phyloP scores from a whole-genome alignment of 2,113 vertebrate species.

The Microtus ochrogaster region DNA sequence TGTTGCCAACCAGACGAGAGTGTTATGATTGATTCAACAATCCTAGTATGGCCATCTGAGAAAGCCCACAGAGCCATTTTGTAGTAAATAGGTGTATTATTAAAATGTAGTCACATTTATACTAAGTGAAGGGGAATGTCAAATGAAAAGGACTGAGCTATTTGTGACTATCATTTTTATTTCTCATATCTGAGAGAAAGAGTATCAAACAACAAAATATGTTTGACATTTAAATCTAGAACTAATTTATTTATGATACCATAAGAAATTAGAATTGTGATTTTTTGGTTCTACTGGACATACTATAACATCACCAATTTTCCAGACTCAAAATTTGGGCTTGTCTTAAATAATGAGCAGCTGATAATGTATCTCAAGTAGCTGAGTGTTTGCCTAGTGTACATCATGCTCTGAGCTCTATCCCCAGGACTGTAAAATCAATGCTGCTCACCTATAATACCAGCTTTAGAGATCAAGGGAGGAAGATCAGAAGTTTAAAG shows the following conservation, averaged over 20 bases:
- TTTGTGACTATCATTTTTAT: not conserved
- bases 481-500: not conserved
- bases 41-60: not conserved
- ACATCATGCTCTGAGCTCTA: not conserved
- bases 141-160: not conserved
- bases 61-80: not conserved
- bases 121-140: not conserved
- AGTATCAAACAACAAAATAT: not conserved
- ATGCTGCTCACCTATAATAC: not conserved
- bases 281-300: not conserved
- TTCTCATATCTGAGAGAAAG: not conserved
- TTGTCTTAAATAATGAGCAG: not conserved
- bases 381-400: not conserved
- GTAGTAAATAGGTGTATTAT: not conserved
- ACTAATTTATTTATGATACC: not conserved
- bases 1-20: not conserved
- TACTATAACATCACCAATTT: not conserved
- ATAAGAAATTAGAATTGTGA: not conserved
- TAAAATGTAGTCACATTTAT: not conserved
- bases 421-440: not conserved
- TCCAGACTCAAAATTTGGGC: not conserved
- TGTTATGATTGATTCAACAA: not conserved
- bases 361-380: not conserved
- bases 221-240: not conserved
- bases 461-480: not conserved